Evolutionary conservation across 2,113 vertebrate species (phyloP).

Genomic region (Pollimyrus isidori): DNA sequence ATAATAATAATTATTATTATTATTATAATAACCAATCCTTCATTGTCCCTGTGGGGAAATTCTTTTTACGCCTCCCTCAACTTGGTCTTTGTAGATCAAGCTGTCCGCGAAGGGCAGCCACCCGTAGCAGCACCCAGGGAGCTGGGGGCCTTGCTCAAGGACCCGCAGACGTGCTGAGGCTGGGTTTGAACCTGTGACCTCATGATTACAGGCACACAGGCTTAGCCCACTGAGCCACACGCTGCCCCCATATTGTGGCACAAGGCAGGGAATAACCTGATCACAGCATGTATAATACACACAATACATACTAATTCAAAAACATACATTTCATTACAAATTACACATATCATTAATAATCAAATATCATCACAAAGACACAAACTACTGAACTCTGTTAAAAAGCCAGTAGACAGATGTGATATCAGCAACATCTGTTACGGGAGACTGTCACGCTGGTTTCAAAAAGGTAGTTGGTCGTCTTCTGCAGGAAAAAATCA

Average conservation of each 20-base stretch:
- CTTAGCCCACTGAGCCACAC: too few species aligned
- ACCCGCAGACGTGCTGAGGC: too few species aligned
- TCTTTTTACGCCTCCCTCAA: too few species aligned
- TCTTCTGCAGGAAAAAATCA: neutral
- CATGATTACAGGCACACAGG: too few species aligned
- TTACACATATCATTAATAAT: neutral
- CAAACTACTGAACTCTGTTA: neutral
- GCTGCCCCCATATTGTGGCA: neutral
- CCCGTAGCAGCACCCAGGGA: too few species aligned
- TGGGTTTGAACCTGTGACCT: too few species aligned
- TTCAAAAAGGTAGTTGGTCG: neutral
- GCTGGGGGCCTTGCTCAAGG: too few species aligned
- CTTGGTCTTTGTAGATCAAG: too few species aligned
- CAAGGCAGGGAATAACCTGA: neutral
- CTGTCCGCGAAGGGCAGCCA: too few species aligned
- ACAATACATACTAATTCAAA: neutral
- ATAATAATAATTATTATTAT: too few species aligned
- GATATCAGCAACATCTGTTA: neutral
- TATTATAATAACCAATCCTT: too few species aligned
- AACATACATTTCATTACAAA: neutral
- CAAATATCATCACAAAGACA: neutral
- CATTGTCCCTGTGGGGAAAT: too few species aligned
- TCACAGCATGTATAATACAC: neutral
- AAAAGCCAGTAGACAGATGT: neutral
- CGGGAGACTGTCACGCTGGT: neutral